Evolutionary conservation across 1,140 invertebrate genomes (phyloP), one percentile per base, ranked within the genome.

Genomic region (Sinonovacula constricta): DNA sequence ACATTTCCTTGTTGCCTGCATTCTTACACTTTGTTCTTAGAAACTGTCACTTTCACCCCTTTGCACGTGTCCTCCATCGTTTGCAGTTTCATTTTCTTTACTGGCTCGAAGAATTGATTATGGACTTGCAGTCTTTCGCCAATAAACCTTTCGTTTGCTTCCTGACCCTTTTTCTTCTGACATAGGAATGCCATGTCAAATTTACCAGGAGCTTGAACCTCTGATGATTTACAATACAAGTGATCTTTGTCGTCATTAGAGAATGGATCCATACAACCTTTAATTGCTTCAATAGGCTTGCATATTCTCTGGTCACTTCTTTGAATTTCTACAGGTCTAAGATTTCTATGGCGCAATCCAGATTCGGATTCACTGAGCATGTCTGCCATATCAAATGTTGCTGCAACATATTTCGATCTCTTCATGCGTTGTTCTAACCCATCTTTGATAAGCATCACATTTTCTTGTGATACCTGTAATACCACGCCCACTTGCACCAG

Each of bases 51-150:
- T 39, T 66, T 79, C 3, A 66, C 26, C 36, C 59, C 63, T 53
- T 85, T 85, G 18, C 24, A 57, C 66, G 69, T 68, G 31, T 75
- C 31, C 33, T 34, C 67, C 60, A 83, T 57, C 3, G 75, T 45
- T 45, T 45, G 7, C 39, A 45, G 18, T 7, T 80, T 81, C 34
- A 68, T 14, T 57, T 65, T 34, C 56, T 77, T 71, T 22, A 81
- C 68, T 31, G 79, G 83, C 71, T 85, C 76, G 56, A 81, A 85
- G 62, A 85, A 83, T 14, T 76, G 57, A n/a, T 80, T 39, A 5
- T 65, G 51, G 66, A 14, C 67, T 57, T 81, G 59, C 2, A 85
- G 62, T 34, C 81, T 57, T 2, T 77, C 68, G 26, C 57, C 31
- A 24, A 83, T 77, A 62, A 85, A 85, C 0, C n/a, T 45, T 39